Evolutionary conservation across 2,797 vertebrate species (phyloP).

Genomic region (Podarcis lilfordi): DNA sequence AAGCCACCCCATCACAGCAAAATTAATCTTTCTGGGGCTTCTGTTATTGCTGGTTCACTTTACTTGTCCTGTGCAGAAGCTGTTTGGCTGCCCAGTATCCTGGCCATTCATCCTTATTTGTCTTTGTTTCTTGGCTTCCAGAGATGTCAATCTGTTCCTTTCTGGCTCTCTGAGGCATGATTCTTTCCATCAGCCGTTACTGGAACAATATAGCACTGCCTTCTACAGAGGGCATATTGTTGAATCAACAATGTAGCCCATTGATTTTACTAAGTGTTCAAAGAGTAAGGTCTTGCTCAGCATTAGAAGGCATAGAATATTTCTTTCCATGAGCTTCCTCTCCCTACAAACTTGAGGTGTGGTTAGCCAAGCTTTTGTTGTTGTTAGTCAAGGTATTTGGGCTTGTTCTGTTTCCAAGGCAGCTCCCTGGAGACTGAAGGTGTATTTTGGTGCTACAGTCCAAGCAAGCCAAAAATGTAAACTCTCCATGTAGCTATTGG

Average conservation of each 20-base stretch:
- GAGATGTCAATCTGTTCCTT: background rate
- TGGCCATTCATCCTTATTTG: background rate
- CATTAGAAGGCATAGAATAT: background rate
- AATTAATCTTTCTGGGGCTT: background rate
- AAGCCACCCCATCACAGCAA: background rate
- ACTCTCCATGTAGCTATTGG: background rate
- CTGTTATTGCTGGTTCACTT: background rate
- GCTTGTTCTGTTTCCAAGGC: background rate
- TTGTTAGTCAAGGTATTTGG: background rate
- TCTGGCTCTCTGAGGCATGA: conserved; percentile 4
- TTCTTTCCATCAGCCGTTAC: conserved; percentile 12
- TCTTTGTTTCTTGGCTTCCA: conserved; percentile 7
- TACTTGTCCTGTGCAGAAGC: background rate
- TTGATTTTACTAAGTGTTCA: conserved; percentile 1
- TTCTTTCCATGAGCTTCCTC: background rate
- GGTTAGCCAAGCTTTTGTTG: background rate
- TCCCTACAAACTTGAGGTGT: background rate
- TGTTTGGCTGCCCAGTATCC: background rate
- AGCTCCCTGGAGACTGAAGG: background rate
- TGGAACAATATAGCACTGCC: conserved; percentile 14
- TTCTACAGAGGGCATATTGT: background rate
- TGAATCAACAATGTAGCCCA: conserved; percentile 6
- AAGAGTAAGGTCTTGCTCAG: background rate
- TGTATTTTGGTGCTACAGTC: background rate
- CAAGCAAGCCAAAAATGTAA: background rate